These are phyloP conservation scores for Brachyopa scutellaris DNA, from an alignment of 2,888 invertebrate species.

Conservation along the genomic window DNA sequence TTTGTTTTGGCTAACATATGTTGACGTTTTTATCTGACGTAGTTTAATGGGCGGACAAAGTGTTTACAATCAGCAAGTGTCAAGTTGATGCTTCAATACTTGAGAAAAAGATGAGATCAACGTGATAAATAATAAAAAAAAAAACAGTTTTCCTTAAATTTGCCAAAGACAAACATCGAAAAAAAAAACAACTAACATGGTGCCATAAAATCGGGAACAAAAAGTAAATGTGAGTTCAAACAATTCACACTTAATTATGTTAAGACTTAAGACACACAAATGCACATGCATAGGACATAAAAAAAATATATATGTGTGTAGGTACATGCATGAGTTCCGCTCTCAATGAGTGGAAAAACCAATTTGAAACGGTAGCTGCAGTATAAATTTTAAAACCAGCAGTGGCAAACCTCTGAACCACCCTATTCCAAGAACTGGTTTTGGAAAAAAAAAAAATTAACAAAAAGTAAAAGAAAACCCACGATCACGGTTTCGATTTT, in stretches of 20 bases:
- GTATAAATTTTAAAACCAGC: constrained; percentile 51
- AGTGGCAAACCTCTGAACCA: constrained; percentile 21
- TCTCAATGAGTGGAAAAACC: constrained; percentile 44
- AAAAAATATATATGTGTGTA: background rate
- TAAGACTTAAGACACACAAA: background rate
- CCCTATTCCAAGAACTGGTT: constrained; percentile 55
- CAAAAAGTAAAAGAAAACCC: constrained; percentile 27
- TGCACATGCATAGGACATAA: background rate
- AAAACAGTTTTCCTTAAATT: background rate
- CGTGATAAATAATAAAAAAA: too few species aligned
- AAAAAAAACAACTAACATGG: background rate
- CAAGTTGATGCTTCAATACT: too few species aligned
- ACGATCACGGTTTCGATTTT: constrained; percentile 65
- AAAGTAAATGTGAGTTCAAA: background rate
- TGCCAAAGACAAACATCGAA: background rate
- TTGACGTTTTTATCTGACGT: background rate
- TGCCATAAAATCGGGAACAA: background rate
- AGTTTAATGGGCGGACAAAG: background rate
- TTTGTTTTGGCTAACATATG: background rate
- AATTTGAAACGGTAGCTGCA: constrained; percentile 61
- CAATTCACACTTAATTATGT: constrained; percentile 4
- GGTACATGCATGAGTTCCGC: background rate
- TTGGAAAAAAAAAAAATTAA: constrained; percentile 13
- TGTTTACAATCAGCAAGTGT: too few species aligned
- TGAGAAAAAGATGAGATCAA: too few species aligned